Evolutionary conservation across 2,113 vertebrate species (phyloP).

Genomic region (Crotalus tigris): DNA sequence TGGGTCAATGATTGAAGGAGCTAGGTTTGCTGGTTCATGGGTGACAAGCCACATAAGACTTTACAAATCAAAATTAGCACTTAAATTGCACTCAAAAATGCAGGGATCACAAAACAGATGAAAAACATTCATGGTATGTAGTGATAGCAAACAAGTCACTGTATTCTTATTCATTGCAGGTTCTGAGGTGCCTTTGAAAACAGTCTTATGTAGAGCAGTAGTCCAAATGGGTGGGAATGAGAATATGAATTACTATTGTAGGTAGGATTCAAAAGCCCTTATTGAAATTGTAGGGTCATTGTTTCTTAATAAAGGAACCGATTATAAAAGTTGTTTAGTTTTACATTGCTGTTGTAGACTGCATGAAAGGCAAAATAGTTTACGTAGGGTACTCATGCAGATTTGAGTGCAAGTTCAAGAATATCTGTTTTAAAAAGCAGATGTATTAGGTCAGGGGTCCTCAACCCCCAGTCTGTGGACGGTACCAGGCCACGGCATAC

Average conservation of each 20-base stretch:
- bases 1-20: not conserved
- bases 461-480: too few relatives aligned
- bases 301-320: not conserved
- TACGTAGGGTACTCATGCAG: not conserved
- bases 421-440: not conserved
- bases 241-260: not conserved
- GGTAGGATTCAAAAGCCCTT: not conserved
- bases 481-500: too few relatives aligned
- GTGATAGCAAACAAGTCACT: not conserved
- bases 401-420: not conserved
- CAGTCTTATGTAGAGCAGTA: not conserved
- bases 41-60: not conserved
- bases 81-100: not conserved
- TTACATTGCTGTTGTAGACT: not conserved
- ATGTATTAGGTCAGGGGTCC: not conserved
- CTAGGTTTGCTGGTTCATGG: not conserved
- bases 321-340: not conserved
- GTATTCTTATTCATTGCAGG: not conserved
- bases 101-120: not conserved
- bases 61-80: not conserved
- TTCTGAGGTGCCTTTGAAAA: not conserved
- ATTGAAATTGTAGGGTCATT: not conserved
- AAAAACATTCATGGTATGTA: not conserved
- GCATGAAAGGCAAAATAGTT: not conserved
- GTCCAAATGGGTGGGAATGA: not conserved